Percentiles rank a stretch among this genome's conserved stretches.
These are phyloP conservation scores for Buathra laborator DNA, from an alignment of 2,888 invertebrate genomes.

Conservation along the genomic window DNA sequence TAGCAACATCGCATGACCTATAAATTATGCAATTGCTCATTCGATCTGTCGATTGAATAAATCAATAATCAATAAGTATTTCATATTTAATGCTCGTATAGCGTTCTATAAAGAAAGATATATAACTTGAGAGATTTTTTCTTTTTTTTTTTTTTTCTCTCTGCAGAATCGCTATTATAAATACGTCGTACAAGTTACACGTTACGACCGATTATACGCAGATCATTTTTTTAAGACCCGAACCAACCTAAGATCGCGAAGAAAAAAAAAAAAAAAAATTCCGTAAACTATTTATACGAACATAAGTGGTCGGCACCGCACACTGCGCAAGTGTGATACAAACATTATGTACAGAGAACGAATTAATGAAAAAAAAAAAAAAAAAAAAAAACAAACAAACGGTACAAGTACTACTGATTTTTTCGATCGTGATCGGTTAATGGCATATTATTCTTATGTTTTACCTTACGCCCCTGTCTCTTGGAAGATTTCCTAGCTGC, in stretches of 20 bases:
- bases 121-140: constrained; percentile 14
- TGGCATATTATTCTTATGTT: constrained; percentile 80
- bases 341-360: constrained; percentile 61
- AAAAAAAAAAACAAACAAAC: constrained; percentile 57
- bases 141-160: constrained; percentile 13
- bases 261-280: constrained; percentile 31
- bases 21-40: neutral
- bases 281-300: constrained; percentile 54
- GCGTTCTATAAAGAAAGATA: constrained; percentile 28
- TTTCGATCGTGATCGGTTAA: constrained; percentile 76
- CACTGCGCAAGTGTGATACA: constrained; percentile 43
- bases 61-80: constrained; percentile 6
- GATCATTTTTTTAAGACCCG: constrained; percentile 46
- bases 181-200: constrained; percentile 8
- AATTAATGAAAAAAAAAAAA: neutral
- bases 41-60: constrained; percentile 18
- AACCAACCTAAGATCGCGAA: constrained; percentile 43
- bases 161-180: constrained; percentile 34
- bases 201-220: constrained; percentile 52
- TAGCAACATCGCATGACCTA: neutral
- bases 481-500: constrained; percentile 79
- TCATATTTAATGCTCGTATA: constrained; percentile 32
- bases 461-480: constrained; percentile 82
- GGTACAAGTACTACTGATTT: constrained; percentile 70
- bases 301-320: constrained; percentile 52